phyloP scores from a whole-genome alignment of 2,888 invertebrate species.

The Apotomis turbidana region DNA sequence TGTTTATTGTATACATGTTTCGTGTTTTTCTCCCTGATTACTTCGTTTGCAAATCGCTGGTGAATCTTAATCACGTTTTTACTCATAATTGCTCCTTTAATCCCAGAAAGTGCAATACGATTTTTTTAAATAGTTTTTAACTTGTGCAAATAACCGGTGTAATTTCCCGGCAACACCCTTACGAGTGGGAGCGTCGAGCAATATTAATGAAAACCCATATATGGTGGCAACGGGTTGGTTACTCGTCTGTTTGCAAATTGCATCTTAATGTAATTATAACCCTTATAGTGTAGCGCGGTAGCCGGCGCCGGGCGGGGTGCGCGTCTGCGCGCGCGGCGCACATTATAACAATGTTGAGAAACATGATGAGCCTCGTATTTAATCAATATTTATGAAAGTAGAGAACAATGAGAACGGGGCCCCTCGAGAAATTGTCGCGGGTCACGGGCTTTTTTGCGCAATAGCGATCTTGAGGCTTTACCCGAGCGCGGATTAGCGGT shows the following conservation, averaged over 20 bases:
- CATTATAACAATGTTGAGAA: conserved; percentile 79
- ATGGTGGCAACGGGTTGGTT: conserved; percentile 66
- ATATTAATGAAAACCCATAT: conserved; percentile 69
- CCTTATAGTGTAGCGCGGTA: conserved; percentile 59
- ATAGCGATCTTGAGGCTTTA: conserved; percentile 50
- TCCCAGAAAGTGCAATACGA: background rate
- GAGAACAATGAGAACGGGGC: conserved; percentile 76
- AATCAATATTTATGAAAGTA: conserved; percentile 74
- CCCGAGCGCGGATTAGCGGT: conserved; percentile 46
- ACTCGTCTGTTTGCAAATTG: conserved; percentile 58
- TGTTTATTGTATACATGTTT: conserved; percentile 54
- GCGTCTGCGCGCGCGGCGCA: conserved; percentile 48
- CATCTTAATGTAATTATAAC: conserved; percentile 63
- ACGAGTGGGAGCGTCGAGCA: conserved; percentile 53
- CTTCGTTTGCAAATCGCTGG: conserved; percentile 19
- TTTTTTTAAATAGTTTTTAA: background rate
- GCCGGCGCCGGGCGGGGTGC: conserved; percentile 44
- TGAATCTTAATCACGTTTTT: conserved; percentile 21
- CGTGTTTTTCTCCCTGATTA: conserved; percentile 34
- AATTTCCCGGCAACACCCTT: conserved; percentile 56
- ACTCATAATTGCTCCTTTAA: conserved; percentile 12
- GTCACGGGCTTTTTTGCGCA: conserved; percentile 61
- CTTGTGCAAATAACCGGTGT: conserved; percentile 51
- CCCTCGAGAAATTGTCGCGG: conserved; percentile 66
- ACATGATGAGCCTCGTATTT: conserved; percentile 58